phyloP scores from a whole-genome alignment of 2,888 invertebrate genomes.

The Zootermopsis nevadensis region DNA sequence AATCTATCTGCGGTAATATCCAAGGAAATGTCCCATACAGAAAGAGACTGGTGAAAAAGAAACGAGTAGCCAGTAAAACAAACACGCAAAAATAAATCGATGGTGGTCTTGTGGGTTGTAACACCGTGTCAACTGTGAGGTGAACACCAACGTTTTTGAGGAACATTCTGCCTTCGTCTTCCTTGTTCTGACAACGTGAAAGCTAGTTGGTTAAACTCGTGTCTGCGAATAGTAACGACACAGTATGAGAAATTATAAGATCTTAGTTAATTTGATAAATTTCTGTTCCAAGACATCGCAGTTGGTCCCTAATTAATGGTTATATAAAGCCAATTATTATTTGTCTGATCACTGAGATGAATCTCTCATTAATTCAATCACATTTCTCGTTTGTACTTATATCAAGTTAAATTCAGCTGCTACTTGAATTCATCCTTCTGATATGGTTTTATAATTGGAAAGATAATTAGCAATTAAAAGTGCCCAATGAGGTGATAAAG shows the following conservation, averaged over 20 bases:
- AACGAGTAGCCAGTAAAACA: too few species aligned
- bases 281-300: neutral
- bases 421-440: neutral
- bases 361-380: conserved; percentile 36
- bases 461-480: conserved; percentile 41
- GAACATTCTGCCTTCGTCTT: too few species aligned
- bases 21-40: neutral
- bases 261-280: too few species aligned
- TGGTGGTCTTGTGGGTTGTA: too few species aligned
- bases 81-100: too few species aligned
- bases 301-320: conserved; percentile 30
- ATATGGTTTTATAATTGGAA: conserved; percentile 30
- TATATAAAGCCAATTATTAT: conserved; percentile 38
- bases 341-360: conserved; percentile 36
- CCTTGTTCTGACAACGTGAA: too few species aligned
- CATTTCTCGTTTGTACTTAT: conserved; percentile 19
- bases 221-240: too few species aligned
- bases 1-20: too few species aligned
- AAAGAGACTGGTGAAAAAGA: neutral
- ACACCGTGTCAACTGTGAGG: too few species aligned
- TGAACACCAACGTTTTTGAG: too few species aligned
- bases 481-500: conserved; percentile 24
- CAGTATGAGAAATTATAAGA: too few species aligned
- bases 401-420: neutral
- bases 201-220: too few species aligned